phyloP scores from a whole-genome alignment of 2,797 vertebrate genomes.

The Paratrypauchen microcephalus region DNA sequence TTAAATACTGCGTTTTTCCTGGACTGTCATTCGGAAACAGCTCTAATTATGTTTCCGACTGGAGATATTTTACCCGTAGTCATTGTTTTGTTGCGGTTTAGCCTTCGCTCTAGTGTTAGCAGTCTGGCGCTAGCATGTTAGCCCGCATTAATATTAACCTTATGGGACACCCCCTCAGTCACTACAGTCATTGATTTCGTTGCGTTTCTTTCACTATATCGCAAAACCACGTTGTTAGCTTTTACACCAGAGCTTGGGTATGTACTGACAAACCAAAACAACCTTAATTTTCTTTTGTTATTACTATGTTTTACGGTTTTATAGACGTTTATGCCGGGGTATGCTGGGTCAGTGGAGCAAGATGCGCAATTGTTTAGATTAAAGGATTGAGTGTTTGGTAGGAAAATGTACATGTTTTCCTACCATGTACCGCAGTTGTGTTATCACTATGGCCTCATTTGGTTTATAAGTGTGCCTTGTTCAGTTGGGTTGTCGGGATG shows the following conservation, averaged over 20 bases:
- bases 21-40: not conserved
- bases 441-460: not conserved
- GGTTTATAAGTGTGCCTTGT: not conserved
- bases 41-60: not conserved
- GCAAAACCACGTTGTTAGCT: not conserved
- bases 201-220: not conserved
- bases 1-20: not conserved
- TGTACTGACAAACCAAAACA: constrained; percentile 10
- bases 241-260: constrained; percentile 11
- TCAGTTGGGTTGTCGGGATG: not conserved
- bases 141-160: constrained; percentile 3
- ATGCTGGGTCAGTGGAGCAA: constrained; percentile 22
- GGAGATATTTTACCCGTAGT: not conserved
- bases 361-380: constrained; percentile 20
- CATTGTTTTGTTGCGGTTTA: constrained; percentile 21
- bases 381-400: not conserved
- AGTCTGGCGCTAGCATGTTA: constrained; percentile 3
- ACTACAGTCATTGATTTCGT: not conserved
- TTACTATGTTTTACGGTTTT: not conserved
- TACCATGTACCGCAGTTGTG: not conserved
- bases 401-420: not conserved
- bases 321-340: constrained; percentile 3
- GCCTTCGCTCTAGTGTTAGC: constrained; percentile 48
- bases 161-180: constrained; percentile 9
- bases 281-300: constrained; percentile 11